phyloP scores from a whole-genome alignment of 2,113 vertebrate genomes.

The Oryzias melastigma region DNA sequence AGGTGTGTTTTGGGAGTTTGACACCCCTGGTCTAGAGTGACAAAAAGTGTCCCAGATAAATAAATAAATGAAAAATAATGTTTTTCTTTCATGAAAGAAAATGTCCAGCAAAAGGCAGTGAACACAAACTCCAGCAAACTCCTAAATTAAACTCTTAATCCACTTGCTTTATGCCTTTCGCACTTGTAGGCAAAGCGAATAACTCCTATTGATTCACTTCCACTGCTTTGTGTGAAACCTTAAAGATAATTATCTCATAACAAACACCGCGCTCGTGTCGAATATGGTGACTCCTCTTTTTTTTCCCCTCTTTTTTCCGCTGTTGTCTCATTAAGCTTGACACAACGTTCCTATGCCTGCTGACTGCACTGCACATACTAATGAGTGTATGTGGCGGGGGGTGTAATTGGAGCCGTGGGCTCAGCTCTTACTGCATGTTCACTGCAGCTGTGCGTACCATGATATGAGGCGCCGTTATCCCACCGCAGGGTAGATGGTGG shows the following conservation, averaged over 20 bases:
- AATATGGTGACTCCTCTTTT: constrained; percentile 20
- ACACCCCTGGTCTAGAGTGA: no score
- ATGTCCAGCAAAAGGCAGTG: no score
- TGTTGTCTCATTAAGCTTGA: constrained; percentile 27
- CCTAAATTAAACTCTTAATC: no score
- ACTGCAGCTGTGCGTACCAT: constrained; percentile 7
- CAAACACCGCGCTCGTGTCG: constrained; percentile 22
- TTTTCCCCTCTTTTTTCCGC: neutral
- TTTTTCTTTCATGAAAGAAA: no score
- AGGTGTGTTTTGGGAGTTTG: no score
- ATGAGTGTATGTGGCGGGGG: constrained; percentile 12
- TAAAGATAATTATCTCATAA: constrained; percentile 43
- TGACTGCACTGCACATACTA: constrained; percentile 20
- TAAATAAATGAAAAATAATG: no score
- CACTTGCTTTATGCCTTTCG: no score
- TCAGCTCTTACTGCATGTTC: constrained; percentile 3
- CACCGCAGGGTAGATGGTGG: neutral
- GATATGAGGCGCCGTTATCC: constrained; percentile 3
- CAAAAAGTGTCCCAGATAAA: no score
- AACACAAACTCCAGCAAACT: no score
- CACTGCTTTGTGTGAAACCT: constrained; percentile 17
- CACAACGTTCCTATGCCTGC: constrained; percentile 12
- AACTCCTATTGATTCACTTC: constrained; percentile 17
- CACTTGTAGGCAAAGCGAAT: no score
- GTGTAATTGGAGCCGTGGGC: constrained; percentile 12